Percentiles rank a stretch among this genome's conserved stretches.
Conservation (phyloP, 2,888 invertebrate genomes). For the Apamea crenata region DNA sequence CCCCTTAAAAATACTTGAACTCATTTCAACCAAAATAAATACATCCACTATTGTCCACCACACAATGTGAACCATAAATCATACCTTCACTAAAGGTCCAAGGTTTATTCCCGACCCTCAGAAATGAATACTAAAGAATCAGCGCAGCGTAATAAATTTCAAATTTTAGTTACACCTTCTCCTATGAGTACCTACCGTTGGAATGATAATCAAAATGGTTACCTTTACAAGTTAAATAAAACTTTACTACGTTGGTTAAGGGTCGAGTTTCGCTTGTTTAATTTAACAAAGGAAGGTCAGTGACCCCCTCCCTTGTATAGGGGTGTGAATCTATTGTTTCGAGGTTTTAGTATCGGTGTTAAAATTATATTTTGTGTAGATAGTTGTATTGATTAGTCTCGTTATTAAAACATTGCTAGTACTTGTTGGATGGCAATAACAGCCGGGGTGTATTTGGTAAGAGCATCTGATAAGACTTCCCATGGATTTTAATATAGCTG, state of each 20-base stretch:
- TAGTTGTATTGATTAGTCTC: constrained; percentile 59
- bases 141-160: constrained; percentile 68
- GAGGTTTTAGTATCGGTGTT: constrained; percentile 74
- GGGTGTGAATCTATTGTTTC: constrained; percentile 81
- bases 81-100: constrained; percentile 35
- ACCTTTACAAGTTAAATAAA: constrained; percentile 30
- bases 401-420: constrained; percentile 29
- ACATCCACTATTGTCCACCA: constrained; percentile 41
- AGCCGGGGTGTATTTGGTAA: not conserved
- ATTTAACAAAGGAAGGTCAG: constrained; percentile 65
- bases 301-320: constrained; percentile 75
- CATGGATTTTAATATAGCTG: constrained; percentile 58
- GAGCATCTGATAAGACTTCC: not conserved
- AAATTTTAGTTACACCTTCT: constrained; percentile 74
- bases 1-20: constrained; percentile 28
- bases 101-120: constrained; percentile 59
- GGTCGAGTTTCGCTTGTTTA: constrained; percentile 47
- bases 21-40: constrained; percentile 27
- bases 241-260: constrained; percentile 36
- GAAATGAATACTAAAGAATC: constrained; percentile 60
- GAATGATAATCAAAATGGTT: constrained; percentile 72
- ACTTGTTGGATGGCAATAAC: not conserved
- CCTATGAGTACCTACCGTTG: constrained; percentile 61
- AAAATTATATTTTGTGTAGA: constrained; percentile 67
- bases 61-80: constrained; percentile 55